Evolutionary conservation across 2,888 invertebrate species (phyloP).

Genomic region (Iselma pallidipennis): DNA sequence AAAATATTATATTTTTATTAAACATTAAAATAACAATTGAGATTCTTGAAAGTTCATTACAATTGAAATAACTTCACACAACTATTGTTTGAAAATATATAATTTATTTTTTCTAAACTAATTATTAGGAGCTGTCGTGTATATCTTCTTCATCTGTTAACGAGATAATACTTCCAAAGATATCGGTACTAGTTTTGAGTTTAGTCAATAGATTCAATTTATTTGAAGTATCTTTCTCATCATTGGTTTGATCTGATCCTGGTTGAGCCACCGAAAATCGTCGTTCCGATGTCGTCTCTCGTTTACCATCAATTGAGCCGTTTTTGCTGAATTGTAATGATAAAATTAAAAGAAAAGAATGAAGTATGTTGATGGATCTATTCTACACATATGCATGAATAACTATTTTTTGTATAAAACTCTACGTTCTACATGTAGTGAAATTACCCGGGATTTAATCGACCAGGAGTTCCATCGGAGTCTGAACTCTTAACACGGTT

Average conservation of each 20-base stretch:
- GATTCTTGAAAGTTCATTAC: not conserved
- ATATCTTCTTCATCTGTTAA: constrained; percentile 47
- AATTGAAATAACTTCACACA: not conserved
- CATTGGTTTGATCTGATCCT: not conserved
- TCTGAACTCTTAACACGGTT: constrained; percentile 43
- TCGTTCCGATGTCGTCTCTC: constrained; percentile 19
- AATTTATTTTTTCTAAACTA: not conserved
- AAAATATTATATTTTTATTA: constrained; percentile 8
- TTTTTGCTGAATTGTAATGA: constrained; percentile 13
- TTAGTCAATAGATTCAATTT: constrained; percentile 10
- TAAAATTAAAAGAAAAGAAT: not conserved
- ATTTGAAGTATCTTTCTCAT: constrained; percentile 11
- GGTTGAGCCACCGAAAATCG: constrained; percentile 34
- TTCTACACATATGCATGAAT: not conserved
- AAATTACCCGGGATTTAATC: constrained; percentile 17
- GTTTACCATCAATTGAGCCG: constrained; percentile 11
- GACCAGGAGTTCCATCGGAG: constrained; percentile 31
- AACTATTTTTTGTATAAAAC: too few species aligned
- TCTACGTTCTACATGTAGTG: not conserved
- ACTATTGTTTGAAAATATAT: not conserved
- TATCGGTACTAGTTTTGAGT: constrained; percentile 32
- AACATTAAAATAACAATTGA: not conserved
- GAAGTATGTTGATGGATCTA: too few species aligned
- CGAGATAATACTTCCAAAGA: constrained; percentile 55
- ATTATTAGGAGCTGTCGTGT: not conserved